Conservation (phyloP, 2,797 vertebrate species). For the Calcarius lapponicus region DNA sequence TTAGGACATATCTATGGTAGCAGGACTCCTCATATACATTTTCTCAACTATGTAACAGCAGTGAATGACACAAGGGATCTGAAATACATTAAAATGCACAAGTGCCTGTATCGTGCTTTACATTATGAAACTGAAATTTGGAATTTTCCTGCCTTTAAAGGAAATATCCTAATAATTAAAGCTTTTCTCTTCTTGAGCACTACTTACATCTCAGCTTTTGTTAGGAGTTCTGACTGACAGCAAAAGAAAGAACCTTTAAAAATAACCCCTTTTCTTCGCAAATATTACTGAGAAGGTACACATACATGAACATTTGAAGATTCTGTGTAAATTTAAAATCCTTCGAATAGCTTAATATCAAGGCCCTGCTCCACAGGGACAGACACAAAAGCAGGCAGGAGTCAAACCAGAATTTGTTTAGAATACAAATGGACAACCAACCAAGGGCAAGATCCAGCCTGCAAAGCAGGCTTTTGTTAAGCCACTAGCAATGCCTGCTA, state of each 20-base stretch:
- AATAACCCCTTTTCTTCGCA: not conserved
- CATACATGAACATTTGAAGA: not conserved
- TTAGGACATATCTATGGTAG: not conserved
- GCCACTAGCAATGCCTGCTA: not conserved
- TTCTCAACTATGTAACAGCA: not conserved
- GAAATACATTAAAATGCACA: not conserved
- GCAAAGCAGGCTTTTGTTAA: constrained; percentile 28
- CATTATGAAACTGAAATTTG: not conserved
- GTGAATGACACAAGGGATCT: not conserved
- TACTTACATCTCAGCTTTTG: not conserved
- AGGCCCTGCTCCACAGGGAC: not conserved
- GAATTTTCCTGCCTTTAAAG: not conserved
- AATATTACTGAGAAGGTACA: not conserved
- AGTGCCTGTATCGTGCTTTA: rapidly evolving
- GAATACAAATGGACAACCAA: constrained; percentile 6
- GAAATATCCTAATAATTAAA: not conserved
- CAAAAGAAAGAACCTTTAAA: not conserved
- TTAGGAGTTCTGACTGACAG: not conserved
- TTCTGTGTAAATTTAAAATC: not conserved
- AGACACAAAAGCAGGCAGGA: not conserved
- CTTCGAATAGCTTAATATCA: not conserved
- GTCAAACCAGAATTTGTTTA: constrained; percentile 17
- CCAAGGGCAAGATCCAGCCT: not conserved
- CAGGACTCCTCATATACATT: not conserved
- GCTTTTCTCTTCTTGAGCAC: not conserved